These are phyloP conservation scores for Spicauda simplicius DNA, from an alignment of 2,888 invertebrate genomes.

Conservation along the genomic window DNA sequence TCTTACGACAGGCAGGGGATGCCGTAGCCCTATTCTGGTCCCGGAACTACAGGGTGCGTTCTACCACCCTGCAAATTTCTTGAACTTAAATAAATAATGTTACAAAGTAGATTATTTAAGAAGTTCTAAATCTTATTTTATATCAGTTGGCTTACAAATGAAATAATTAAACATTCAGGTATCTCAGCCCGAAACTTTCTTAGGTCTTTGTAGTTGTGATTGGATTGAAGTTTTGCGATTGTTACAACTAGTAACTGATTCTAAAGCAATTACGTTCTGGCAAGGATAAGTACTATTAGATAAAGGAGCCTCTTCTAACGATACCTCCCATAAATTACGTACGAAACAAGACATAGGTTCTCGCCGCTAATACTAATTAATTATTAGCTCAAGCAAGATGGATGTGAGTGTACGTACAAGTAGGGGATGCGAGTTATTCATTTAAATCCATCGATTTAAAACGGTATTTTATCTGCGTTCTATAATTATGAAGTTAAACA, in stretches of 20 bases:
- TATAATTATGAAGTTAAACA: too few relatives aligned
- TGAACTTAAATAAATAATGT: too few relatives aligned
- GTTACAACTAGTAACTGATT: constrained; percentile 19
- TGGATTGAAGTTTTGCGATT: constrained; percentile 5
- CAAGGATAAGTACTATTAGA: constrained; percentile 18
- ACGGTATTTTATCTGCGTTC: too few relatives aligned
- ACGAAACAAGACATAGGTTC: constrained; percentile 38
- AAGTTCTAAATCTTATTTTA: too few relatives aligned
- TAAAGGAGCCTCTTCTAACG: constrained; percentile 29
- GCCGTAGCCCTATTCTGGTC: too few relatives aligned
- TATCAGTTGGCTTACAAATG: background rate
- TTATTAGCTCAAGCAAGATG: constrained; percentile 36
- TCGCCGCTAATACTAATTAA: constrained; percentile 38
- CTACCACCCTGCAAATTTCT: too few relatives aligned
- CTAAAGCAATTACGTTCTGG: constrained; percentile 17
- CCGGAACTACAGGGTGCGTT: too few relatives aligned
- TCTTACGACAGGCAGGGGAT: too few relatives aligned
- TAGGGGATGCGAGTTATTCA: constrained; percentile 30
- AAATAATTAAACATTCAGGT: background rate
- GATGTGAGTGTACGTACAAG: constrained; percentile 28
- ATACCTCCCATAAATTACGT: constrained; percentile 36
- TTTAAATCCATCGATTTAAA: constrained; percentile 18
- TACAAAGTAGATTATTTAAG: too few relatives aligned
- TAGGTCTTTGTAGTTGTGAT: background rate
- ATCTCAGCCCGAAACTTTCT: background rate